These are phyloP conservation scores for Acleris laterana DNA, from an alignment of 2,888 invertebrate genomes.

Conservation along the genomic window DNA sequence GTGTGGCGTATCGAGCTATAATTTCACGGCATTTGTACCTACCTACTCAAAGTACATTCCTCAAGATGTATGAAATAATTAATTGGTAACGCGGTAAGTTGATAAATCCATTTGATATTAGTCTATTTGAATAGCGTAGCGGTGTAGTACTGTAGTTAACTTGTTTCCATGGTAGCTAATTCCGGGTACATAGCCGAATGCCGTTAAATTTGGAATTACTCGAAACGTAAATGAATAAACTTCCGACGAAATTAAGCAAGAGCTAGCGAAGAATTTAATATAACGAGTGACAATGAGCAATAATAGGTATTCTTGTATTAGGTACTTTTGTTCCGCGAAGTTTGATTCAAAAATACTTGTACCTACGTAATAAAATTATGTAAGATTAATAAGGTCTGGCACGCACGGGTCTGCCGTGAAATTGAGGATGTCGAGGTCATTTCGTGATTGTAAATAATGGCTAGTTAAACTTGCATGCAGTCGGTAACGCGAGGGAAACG, in stretches of 20 bases:
- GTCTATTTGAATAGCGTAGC: conserved; percentile 1
- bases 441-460: too few relatives aligned
- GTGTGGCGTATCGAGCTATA: too few relatives aligned
- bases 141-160: conserved; percentile 8
- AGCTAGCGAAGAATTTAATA: conserved; percentile 12
- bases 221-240: conserved; percentile 15
- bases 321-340: conserved; percentile 5
- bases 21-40: too few relatives aligned
- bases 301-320: conserved; percentile 4
- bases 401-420: too few relatives aligned
- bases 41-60: too few relatives aligned
- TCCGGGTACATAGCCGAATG: not conserved
- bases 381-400: not conserved
- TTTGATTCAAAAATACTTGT: conserved; percentile 1
- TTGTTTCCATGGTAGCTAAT: conserved; percentile 5
- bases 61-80: not conserved
- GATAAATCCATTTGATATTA: not conserved
- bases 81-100: not conserved
- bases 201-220: conserved; percentile 20
- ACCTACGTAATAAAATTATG: not conserved
- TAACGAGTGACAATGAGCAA: conserved; percentile 21
- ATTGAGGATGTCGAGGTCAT: too few relatives aligned
- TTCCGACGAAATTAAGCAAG: conserved; percentile 14
- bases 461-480: too few relatives aligned
- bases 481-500: too few relatives aligned